Evolutionary conservation across 2,888 invertebrate genomes (phyloP).

Genomic region (Platypus cylindrus): DNA sequence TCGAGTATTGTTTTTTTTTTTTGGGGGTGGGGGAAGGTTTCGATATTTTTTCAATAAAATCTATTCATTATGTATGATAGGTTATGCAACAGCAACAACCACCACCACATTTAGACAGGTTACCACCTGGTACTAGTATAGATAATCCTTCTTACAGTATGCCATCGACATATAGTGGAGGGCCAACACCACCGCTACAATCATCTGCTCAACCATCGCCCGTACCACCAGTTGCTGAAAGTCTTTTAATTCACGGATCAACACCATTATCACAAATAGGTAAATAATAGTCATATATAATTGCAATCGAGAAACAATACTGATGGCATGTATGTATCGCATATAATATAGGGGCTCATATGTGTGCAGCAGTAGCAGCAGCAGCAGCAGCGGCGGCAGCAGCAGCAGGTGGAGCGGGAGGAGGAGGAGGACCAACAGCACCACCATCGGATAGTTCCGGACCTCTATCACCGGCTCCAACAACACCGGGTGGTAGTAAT

Average conservation of each 20-base stretch:
- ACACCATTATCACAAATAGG: slow-evolving; percentile 82
- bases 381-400: slow-evolving; percentile 39
- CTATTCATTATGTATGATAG: slow-evolving; percentile 7
- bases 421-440: no score
- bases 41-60: no score
- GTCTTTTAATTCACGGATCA: slow-evolving; percentile 60
- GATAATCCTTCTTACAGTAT: slow-evolving; percentile 24
- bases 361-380: slow-evolving; percentile 20
- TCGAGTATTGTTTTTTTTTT: no score
- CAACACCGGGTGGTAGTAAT: slow-evolving; percentile 44
- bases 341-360: slow-evolving; percentile 11
- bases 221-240: slow-evolving; percentile 33
- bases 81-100: slow-evolving; percentile 12
- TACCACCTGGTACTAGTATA: slow-evolving; percentile 13
- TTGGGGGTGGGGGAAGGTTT: no score
- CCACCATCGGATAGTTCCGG: slow-evolving; percentile 43
- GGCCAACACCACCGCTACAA: slow-evolving; percentile 25
- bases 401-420: slow-evolving; percentile 41
- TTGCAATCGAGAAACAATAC: no score
- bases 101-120: slow-evolving; percentile 8
- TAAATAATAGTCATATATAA: no score
- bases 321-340: not conserved
- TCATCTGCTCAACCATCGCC: slow-evolving; percentile 22
- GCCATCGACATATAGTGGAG: slow-evolving; percentile 24
- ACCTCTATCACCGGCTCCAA: slow-evolving; percentile 47